Conservation (phyloP, 2,113 vertebrate genomes). For the Haplotaxodon microlepis region DNA sequence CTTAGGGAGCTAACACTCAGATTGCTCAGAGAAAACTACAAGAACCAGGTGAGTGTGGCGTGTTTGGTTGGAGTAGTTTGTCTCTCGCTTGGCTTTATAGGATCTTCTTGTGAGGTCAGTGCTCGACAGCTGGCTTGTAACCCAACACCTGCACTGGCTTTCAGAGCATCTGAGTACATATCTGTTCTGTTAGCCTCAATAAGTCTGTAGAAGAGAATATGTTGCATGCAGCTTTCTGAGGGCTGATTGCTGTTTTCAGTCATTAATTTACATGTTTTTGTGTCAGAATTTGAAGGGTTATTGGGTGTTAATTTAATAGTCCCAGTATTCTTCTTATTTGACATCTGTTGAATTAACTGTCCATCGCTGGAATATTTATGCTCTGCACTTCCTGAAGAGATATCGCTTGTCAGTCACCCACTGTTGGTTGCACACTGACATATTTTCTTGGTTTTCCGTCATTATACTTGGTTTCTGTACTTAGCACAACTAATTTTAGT, state of each 20-base stretch:
- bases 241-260: not conserved
- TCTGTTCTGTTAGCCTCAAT: not conserved
- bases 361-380: not conserved
- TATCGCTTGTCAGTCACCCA: not conserved
- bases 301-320: not conserved
- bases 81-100: not conserved
- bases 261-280: not conserved
- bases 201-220: not conserved
- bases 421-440: not conserved
- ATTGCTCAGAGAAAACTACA: conserved; percentile 6
- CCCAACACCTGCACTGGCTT: conserved; percentile 7
- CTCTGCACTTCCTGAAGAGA: not conserved
- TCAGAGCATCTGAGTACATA: conserved; percentile 5
- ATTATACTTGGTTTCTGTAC: not conserved
- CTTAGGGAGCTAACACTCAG: not conserved
- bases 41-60: conserved; percentile 42
- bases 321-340: not conserved
- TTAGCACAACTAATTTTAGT: not conserved
- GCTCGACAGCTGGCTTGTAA: conserved; percentile 50
- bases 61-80: not conserved
- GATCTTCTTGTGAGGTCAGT: conserved; percentile 14
- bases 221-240: not conserved
- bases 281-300: not conserved
- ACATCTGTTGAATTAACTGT: not conserved
- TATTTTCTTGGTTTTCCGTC: not conserved